phyloP scores from a whole-genome alignment of 2,797 vertebrate genomes.

The Eupleurogrammus muticus region DNA sequence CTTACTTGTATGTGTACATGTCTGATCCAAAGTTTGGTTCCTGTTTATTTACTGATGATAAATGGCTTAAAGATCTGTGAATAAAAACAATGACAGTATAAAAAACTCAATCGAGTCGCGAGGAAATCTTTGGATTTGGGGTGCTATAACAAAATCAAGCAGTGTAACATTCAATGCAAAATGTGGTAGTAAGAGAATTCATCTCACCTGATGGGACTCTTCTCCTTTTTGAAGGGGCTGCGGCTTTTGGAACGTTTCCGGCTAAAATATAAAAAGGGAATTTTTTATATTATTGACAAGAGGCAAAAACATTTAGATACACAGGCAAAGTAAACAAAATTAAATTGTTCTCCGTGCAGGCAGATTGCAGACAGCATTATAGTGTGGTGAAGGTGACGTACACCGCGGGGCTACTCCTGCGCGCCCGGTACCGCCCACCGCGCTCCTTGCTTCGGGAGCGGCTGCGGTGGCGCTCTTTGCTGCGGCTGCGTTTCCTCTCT shows the following conservation, averaged over 20 bases:
- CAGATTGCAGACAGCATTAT: too few relatives aligned
- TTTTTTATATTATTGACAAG: neutral
- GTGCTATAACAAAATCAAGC: neutral
- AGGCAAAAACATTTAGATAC: too few relatives aligned
- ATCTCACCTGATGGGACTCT: constrained; percentile 94
- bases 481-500: constrained; percentile 91
- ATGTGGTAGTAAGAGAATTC: neutral
- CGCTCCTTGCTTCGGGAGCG: constrained; percentile 92
- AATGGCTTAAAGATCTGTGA: constrained; percentile 1
- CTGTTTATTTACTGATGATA: neutral
- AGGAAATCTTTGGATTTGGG: neutral
- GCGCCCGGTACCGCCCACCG: constrained; percentile 88
- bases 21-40: neutral
- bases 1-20: neutral
- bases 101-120: neutral
- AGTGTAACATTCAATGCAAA: neutral
- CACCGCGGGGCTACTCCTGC: constrained; percentile 88
- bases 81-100: neutral
- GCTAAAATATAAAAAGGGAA: constrained; percentile 45
- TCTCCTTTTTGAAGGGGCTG: constrained; percentile 96
- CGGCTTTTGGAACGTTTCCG: constrained; percentile 92
- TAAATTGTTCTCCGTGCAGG: too few relatives aligned
- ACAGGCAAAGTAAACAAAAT: neutral
- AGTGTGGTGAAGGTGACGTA: too few relatives aligned
- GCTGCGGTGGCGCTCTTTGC: constrained; percentile 92